Evolutionary conservation across 2,113 vertebrate species (phyloP), one percentile per base, ranked within the genome.

Genomic region (Arenaria interpres): DNA sequence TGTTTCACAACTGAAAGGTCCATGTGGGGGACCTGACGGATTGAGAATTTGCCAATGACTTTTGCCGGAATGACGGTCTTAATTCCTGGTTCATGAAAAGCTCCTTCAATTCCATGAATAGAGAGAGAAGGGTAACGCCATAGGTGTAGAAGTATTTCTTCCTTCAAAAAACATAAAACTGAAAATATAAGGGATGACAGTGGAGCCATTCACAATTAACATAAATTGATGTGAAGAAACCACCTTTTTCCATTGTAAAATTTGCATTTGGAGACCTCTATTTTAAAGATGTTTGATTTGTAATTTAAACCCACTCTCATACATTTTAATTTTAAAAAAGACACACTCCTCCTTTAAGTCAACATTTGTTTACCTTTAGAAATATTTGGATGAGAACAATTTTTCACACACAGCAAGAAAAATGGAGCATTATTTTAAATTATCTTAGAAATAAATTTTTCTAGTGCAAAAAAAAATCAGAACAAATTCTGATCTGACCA

Each of bases 11-110:
- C 73, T 0, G 96, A 95, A 6, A 98, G 97, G 32, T 99, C 98
- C 99, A 99, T 99, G 91, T 99, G 45, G 14, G 99, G 99, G 17
- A 99, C 99, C 74, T 99, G 99, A 27, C 98, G 98, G 72, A 99
- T 99, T 41, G 99, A 99, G 97, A 99, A 99, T 80, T 99, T 99
- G 8, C 98, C 99, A 3, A 54, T 98, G 22, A 99, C 99, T 92
- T 98, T 99, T 93, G 98, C 98, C 1, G 99, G 99, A 50, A 99
- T 99, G 60, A 99, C 99, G 0, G 99, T 99, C 97, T 99, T 99
- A 27, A 98, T 97, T 79, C 99, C 99, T 0, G 97, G 60, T 83
- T 98, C 98, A 22, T 98, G 98, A 96, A 99, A 99, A 4, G 98
- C 99, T 7, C 99, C 99, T 93, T 99, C 98, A 6, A 99, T 99